Evolutionary conservation across 2,888 invertebrate species (phyloP), one percentile per base, ranked within the genome.

Genomic region (Orthonevra nobilis): DNA sequence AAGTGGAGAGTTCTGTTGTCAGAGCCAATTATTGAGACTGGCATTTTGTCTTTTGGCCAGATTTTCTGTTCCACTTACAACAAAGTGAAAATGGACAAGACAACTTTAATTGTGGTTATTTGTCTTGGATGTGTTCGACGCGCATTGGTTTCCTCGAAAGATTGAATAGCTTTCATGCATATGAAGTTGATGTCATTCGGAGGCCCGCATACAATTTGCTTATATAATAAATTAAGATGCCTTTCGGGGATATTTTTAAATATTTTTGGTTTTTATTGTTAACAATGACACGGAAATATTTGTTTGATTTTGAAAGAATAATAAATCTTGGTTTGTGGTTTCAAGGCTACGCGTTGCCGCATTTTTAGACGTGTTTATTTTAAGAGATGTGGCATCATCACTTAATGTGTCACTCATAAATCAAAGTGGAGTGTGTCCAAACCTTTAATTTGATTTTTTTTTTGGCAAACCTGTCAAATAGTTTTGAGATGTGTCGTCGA

Each of bases 21-120:
- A 20, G 36, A 20, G 20, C 42, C 6, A n/a, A 32, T 12, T 32
- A n/a, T n/a, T n/a, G n/a, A n/a, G 34, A 36, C 54, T 38, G 48
- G 19, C 42, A 23, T 17, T 54, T 52, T 44, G 28, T 46, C 10
- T 36, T 10, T 28, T 36, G 4, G 23, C 5, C 32, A 50, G 28
- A 20, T 10, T 42, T 50, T 34, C 7, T 34, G 36, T 15, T 42
- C 14, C 34, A 28, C 19, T 10, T 26, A 30, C 14, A 42, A 32
- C 48, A 17, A 63, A 48, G 54, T 48, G 72, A 56, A 72, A 64
- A 20, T 58, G 9, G 42, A n/a, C 40, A 64, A 64, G 42, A n/a
- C n/a, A n/a, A n/a, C n/a, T n/a, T n/a, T n/a, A n/a, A n/a, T n/a
- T n/a, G n/a, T n/a, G n/a, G n/a, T n/a, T n/a, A n/a, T n/a, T n/a